Percentiles rank a stretch among this genome's conserved stretches.
Conservation (phyloP, 2,797 vertebrate genomes). For the Neopelma chrysocephalum region DNA sequence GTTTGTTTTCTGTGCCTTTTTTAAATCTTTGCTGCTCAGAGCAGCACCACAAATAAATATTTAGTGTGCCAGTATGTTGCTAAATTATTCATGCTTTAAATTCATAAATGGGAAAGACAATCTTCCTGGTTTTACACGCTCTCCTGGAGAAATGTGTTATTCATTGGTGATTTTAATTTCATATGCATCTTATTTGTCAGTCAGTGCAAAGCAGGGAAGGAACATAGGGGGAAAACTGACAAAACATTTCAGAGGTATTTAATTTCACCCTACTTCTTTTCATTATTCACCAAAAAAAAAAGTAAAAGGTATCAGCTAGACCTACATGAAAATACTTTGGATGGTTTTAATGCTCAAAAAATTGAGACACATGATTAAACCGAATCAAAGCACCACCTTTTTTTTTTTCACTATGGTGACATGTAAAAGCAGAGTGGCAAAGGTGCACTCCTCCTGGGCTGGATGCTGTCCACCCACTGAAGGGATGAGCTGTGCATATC, state of each 20-base stretch:
- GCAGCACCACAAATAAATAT: constrained; percentile 67
- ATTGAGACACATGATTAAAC: background rate
- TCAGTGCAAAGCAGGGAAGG: constrained; percentile 2
- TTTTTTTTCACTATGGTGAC: background rate
- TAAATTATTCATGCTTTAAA: constrained; percentile 75
- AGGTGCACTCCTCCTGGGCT: background rate
- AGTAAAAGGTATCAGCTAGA: background rate
- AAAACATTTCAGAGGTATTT: constrained; percentile 33
- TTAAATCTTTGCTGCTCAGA: constrained; percentile 41
- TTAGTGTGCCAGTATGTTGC: constrained; percentile 52
- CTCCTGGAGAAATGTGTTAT: constrained; percentile 49
- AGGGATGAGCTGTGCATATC: rapidly evolving
- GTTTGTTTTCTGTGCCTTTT: constrained; percentile 41
- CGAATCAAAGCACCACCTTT: background rate
- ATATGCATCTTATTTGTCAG: constrained; percentile 17
- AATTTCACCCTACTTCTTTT: constrained; percentile 5
- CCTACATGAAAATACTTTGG: background rate
- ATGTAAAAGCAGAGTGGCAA: background rate
- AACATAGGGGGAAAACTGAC: background rate
- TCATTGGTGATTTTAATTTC: constrained; percentile 53
- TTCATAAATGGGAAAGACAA: constrained; percentile 62
- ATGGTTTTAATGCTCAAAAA: background rate
- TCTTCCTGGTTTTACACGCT: constrained; percentile 60
- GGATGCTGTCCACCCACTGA: background rate
- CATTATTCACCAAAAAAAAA: background rate